Percentiles rank a stretch among this genome's conserved stretches.
phyloP scores from a whole-genome alignment of 1,140 invertebrate species.

The Aphaenogaster rudis region DNA sequence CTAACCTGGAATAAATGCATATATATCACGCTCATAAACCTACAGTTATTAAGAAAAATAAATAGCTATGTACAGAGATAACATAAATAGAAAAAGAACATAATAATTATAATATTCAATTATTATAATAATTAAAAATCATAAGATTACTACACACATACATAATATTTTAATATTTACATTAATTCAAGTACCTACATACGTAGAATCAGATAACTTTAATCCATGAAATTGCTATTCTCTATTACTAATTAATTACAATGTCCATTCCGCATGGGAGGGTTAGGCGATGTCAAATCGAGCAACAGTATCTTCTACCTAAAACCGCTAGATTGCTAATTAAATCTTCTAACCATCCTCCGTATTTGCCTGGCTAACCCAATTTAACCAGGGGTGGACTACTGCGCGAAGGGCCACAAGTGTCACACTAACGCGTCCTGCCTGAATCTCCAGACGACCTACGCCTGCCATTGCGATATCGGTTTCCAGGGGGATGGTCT shows the following conservation, averaged over 20 bases:
- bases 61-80: not conserved
- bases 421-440: constrained; percentile 95
- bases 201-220: not conserved
- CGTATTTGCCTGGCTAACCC: constrained; percentile 78
- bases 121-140: not conserved
- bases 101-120: constrained; percentile 1
- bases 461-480: constrained; percentile 93
- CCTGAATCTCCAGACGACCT: constrained; percentile 94
- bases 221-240: not conserved
- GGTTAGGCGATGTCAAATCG: constrained; percentile 29
- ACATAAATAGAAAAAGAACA: not conserved
- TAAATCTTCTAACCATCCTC: constrained; percentile 72
- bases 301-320: not conserved
- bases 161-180: constrained; percentile 21
- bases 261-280: constrained; percentile 18
- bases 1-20: constrained; percentile 16
- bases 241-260: constrained; percentile 5
- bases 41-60: not conserved
- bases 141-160: constrained; percentile 4
- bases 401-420: constrained; percentile 94
- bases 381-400: constrained; percentile 92
- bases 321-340: constrained; percentile 57
- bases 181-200: not conserved
- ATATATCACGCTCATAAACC: not conserved
- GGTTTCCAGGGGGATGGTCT: constrained; percentile 94